phyloP scores from a whole-genome alignment of 2,888 invertebrate species.

The Gerosis bhagava region DNA sequence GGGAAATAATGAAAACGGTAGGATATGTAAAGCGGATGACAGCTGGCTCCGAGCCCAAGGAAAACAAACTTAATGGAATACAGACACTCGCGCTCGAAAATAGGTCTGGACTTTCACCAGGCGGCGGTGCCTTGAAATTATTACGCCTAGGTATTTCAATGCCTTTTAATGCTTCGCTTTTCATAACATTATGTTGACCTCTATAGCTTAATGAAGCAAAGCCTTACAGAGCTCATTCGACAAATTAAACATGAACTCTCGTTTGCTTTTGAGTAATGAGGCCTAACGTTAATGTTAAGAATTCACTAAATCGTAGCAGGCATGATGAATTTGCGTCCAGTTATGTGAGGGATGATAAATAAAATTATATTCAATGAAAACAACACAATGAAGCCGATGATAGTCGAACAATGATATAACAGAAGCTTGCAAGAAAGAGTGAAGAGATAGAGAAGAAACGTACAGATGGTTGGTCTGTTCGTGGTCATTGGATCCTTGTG shows the following conservation, averaged over 20 bases:
- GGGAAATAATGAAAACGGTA: constrained; percentile 51
- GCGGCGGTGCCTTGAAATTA: constrained; percentile 16
- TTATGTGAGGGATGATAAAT: constrained; percentile 5
- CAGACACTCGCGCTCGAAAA: constrained; percentile 45
- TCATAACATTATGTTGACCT: constrained; percentile 20
- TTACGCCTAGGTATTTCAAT: constrained; percentile 40
- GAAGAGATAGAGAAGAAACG: constrained; percentile 70
- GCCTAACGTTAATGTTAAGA: constrained; percentile 10
- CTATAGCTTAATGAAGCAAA: not conserved
- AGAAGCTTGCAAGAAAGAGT: constrained; percentile 47
- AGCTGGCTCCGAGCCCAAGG: constrained; percentile 45
- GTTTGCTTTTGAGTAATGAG: constrained; percentile 14
- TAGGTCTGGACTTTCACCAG: constrained; percentile 44
- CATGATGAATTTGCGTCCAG: not conserved
- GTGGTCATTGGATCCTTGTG: constrained; percentile 75
- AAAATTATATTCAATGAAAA: too few species aligned
- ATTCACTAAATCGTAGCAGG: not conserved
- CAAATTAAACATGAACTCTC: constrained; percentile 8
- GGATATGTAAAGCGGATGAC: constrained; percentile 51
- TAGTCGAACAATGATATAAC: constrained; percentile 31
- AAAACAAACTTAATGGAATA: constrained; percentile 57
- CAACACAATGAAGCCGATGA: constrained; percentile 35
- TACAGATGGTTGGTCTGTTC: constrained; percentile 81
- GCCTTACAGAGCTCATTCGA: constrained; percentile 3
- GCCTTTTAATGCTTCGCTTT: constrained; percentile 39